Evolutionary conservation across 2,113 vertebrate genomes (phyloP).

Genomic region (Myiagra hebetior): DNA sequence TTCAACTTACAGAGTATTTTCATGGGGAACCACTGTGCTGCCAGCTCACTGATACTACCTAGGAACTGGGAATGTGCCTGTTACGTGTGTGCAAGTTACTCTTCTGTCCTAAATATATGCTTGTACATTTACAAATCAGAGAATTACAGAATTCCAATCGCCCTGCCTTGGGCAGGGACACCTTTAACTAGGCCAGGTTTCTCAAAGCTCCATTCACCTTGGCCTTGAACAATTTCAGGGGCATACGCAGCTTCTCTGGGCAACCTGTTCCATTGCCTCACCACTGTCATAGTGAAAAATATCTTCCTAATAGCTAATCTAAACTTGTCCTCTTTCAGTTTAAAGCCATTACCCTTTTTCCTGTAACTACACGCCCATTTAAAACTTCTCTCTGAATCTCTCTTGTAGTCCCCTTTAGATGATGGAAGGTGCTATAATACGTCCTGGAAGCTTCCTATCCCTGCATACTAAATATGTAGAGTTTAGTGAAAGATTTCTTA

Average conservation of each 20-base stretch:
- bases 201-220: not conserved
- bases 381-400: not conserved
- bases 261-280: not conserved
- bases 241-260: not conserved
- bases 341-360: not conserved
- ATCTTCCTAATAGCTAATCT: not conserved
- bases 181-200: not conserved
- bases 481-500: not conserved
- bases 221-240: not conserved
- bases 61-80: fast-evolving
- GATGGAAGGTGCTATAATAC: not conserved
- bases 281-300: not conserved
- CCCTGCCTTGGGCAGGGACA: not conserved
- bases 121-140: not conserved
- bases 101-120: not conserved
- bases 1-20: not conserved
- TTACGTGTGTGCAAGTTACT: not conserved
- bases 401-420: not conserved
- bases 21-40: not conserved
- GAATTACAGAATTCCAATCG: not conserved
- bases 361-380: not conserved
- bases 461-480: not conserved
- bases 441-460: not conserved
- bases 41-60: not conserved
- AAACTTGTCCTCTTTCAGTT: not conserved